Base-by-base conservation (phyloP, 1,140 invertebrate species). In the Branchinecta lindahli region DNA sequence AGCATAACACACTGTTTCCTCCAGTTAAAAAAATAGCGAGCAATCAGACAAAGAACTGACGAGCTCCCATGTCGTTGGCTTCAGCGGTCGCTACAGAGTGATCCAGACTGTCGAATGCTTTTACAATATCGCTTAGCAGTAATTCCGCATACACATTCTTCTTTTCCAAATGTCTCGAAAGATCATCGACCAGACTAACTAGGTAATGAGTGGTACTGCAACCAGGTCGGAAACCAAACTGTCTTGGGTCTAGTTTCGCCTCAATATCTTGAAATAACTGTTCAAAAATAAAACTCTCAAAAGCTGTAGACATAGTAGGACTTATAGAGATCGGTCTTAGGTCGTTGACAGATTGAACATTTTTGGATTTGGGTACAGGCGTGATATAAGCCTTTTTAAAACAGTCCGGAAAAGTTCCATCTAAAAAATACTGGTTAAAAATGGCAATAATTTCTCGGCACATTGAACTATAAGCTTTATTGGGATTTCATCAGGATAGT, bases 251-350 rank as follows among this genome's bases (percentile, higher is more conserved):
- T 52, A 52, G n/a, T 9, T 52, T 52, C 9, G 47, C 47, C n/a
- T 52, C 47, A n/a, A 52, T 52, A 52, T 52, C 47, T 52, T 52
- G 9, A 52, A 9, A n/a, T 52, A 52, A n/a, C 9, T 52, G n/a
- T n/a, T 52, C 47, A n/a, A 52, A 52, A 52, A 52, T 52, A 52
- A 52, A 52, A n/a, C 47, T n/a, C 47, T 52, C n/a, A 52, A 52
- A 52, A 9, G n/a, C 47, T 9, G 9, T 52, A n/a, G 47, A 52
- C 9, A 52, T 9, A n/a, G 9, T 9, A 9, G 47, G 47, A n/a
- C n/a, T 52, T 52, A 9, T 52, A 9, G 47, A 52, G n/a, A 52
- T 52, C 47, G 47, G n/a, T 9, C n/a, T 9, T 9, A 52, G n/a
- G n/a, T 52, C 47, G n/a, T 52, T 52, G 47, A n/a, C 9, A 9